Base-by-base conservation (phyloP, 2,113 vertebrate genomes). In the Ifrita kowaldi region DNA sequence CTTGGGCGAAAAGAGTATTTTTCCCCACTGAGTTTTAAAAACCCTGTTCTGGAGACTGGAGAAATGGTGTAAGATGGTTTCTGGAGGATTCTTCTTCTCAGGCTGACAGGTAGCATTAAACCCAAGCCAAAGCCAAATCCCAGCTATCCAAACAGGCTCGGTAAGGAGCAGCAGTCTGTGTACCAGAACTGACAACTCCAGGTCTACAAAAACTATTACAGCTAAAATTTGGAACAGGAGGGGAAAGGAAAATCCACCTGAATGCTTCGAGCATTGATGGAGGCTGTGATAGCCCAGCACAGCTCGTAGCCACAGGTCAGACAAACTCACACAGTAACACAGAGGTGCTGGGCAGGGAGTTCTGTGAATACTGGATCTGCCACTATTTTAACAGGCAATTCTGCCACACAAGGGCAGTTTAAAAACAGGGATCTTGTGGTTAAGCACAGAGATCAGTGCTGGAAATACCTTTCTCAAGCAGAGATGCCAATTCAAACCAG, bases 81-180 rank as follows among this genome's bases (percentile, higher is more conserved):
- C 64, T 79, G 65, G 69, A 78, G 60, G 73, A 78, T 68, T 41
- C n/a, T 23, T 59, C 37, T 78, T 64, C 59, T 79, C 57, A 46
- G 37, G 82, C 75, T 93, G 94, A 87, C 74, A 93, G 68, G 90
- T 27, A 75, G 77, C 76, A 67, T 28, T 37, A 70, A 92, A 88
- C 39, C 20, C 63, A 65, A 82, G 78, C 21, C 49, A 84, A 79
- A 88, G 75, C 57, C 60, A 71, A 69, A 73, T 56, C 71, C 53
- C 82, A 79, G 67, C 74, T 68, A 70, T 22, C 56, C 39, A 53
- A 42, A 42, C 41, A 56, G 0, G 1, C 35, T 60, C 0, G 0
- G 5, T 15, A 50, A 65, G 28, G 37, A 76, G 44, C 19, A 1
- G 57, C 44, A 79, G 62, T 63, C 78, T 39, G 22, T 18, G 39